Evolutionary conservation across 2,113 vertebrate species (phyloP), one percentile per base, ranked within the genome.

Genomic region (Rhabdomys dilectus): DNA sequence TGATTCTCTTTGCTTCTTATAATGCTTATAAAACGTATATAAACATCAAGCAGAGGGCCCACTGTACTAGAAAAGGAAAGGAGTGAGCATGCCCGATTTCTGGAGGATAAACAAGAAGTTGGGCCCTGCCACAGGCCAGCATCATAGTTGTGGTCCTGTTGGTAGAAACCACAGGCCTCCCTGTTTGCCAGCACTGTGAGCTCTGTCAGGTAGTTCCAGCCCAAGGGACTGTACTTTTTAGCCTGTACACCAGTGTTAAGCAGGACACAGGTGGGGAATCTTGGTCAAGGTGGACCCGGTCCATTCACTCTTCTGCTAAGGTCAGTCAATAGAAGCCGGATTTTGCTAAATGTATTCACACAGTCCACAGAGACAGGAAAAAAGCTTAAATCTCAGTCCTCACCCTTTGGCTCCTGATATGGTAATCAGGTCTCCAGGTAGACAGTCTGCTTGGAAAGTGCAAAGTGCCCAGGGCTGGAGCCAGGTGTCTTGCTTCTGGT

Each of bases 311-410:
- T 26, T 22, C 81, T 77, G 76, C 81, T 21, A 73, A 60, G 56
- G 76, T 92, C 68, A 48, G 85, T 48, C 70, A n/a, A 96, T 0
- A 80, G 51, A 17, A 68, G 39, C 70, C 72, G 72, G 82, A 21
- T 68, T 91, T 96, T 91, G 72, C 78, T 92, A 95, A 97, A 93
- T 88, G 62, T 96, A 96, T 97, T 95, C 89, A 75, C 93, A 82
- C 96, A 97, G 96, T 96, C 86, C 92, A 0, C 34, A 89, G 77
- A 62, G 88, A 92, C 91, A 75, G 77, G 89, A 92, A 93, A 93
- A 97, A 78, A 87, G 94, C 60, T 96, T 95, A 91, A 93, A 88
- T 84, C 7, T 0, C 91, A 89, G 89, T 51, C 77, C 89, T 97
- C 0, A 34, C 82, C 93, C 93, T 97, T 96, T 97, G 7, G 22